Evolutionary conservation across 35 echinoderm and acorn worm species (phyloP), one percentile per base, ranked within the genome.

Genomic region (Holothuria glaberrima): DNA sequence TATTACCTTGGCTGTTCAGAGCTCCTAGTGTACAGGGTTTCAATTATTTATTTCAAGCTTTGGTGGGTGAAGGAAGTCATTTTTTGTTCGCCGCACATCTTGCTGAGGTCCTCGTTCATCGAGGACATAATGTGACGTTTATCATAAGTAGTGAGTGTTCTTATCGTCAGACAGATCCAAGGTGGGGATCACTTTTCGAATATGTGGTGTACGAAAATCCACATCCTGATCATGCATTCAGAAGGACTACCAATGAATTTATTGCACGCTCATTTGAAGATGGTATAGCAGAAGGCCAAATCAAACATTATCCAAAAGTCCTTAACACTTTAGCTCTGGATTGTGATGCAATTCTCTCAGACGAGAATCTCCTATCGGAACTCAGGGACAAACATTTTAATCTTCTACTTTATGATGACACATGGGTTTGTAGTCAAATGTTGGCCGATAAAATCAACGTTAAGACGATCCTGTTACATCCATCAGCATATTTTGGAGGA

Each of bases 1-100:
- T n/a, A n/a, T n/a, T n/a, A n/a, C n/a, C n/a, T n/a, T n/a, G n/a
- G n/a, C n/a, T n/a, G n/a, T n/a, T n/a, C n/a, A n/a, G n/a, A n/a
- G n/a, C n/a, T n/a, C n/a, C n/a, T n/a, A n/a, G n/a, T n/a, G n/a
- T n/a, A n/a, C n/a, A n/a, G n/a, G n/a, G n/a, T n/a, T n/a, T n/a
- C n/a, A n/a, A n/a, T n/a, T n/a, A n/a, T n/a, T 36, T 74, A 28
- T n/a, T n/a, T n/a, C n/a, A n/a, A n/a, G n/a, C n/a, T n/a, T n/a
- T n/a, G n/a, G n/a, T n/a, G n/a, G 91, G 91, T 10, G 86, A 93
- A 50, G 91, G 91, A 22, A 93, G 91, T 31, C 91, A 93, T 71
- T 93, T 89, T 34, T 58, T 83, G 48, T 52, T 70, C n/a, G 26
- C 75, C 4, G 75, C 86, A 9, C 32, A 86, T 7, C 35, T 93